Evolutionary conservation across 1,140 invertebrate species (phyloP).

Genomic region (Aphidius ervi): DNA sequence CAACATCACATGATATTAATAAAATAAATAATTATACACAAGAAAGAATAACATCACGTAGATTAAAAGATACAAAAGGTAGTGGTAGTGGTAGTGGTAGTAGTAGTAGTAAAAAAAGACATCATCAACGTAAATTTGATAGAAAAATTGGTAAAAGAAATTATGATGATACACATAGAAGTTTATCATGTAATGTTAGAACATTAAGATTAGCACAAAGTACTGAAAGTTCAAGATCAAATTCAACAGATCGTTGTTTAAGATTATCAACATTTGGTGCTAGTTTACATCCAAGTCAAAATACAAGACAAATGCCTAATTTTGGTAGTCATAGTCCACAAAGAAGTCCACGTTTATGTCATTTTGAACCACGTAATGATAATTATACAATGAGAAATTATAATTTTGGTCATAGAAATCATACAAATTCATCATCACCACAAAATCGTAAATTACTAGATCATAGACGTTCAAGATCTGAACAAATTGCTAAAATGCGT

Average conservation of each 20-base stretch:
- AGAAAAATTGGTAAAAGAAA: slow-evolving; percentile 19
- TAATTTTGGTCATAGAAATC: slow-evolving; percentile 21
- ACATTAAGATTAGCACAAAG: slow-evolving; percentile 28
- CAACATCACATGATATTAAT: slow-evolving; percentile 40
- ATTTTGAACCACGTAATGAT: slow-evolving; percentile 37
- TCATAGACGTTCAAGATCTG: slow-evolving; percentile 42
- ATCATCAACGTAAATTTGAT: slow-evolving; percentile 41
- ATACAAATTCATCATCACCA: slow-evolving; percentile 32
- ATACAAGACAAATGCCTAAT: slow-evolving; percentile 48
- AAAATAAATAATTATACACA: slow-evolving; percentile 36
- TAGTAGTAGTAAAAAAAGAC: slow-evolving; percentile 36
- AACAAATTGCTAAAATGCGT: slow-evolving; percentile 43
- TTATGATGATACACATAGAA: slow-evolving; percentile 26
- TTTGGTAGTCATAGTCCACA: slow-evolving; percentile 48
- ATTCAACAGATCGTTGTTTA: slow-evolving; percentile 45
- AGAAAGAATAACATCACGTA: slow-evolving; percentile 31
- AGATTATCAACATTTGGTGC: slow-evolving; percentile 41
- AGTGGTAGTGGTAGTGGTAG: too few species aligned
- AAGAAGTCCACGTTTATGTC: slow-evolving; percentile 45
- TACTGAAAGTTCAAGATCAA: slow-evolving; percentile 48
- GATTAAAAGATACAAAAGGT: slow-evolving; percentile 26
- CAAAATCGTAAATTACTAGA: slow-evolving; percentile 45
- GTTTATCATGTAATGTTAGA: slow-evolving; percentile 21
- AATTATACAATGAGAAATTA: slow-evolving; percentile 19
- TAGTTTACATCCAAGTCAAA: slow-evolving; percentile 48